A percentile compares a stretch with the other conserved stretches of the same genome.
Conservation (phyloP, 1,140 invertebrate species). For the Limonius californicus region DNA sequence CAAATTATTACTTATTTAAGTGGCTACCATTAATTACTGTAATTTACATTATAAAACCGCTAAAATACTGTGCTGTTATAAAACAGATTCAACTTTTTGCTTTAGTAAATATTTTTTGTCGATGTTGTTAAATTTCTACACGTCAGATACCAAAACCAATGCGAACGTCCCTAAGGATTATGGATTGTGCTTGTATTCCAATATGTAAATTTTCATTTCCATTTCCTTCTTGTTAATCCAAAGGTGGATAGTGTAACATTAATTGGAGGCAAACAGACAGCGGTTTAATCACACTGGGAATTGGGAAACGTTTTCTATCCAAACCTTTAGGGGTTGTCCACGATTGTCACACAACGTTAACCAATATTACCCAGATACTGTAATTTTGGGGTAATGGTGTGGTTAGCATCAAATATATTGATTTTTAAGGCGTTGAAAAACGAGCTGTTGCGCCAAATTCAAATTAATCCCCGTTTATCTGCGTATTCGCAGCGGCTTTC, state of each 20-base stretch:
- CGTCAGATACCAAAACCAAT: no score
- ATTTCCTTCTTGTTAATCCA: no score
- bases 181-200: no score
- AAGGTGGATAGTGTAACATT: background rate
- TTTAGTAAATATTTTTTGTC: no score
- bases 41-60: no score
- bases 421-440: constrained; percentile 1
- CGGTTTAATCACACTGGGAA: background rate
- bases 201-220: no score
- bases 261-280: constrained; percentile 1
- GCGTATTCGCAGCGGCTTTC: background rate
- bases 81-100: no score
- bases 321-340: background rate
- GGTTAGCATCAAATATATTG: background rate
- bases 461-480: background rate
- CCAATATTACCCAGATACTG: background rate
- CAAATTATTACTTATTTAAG: no score
- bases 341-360: background rate
- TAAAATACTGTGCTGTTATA: no score
- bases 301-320: background rate
- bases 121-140: no score
- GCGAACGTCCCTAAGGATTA: no score
- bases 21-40: no score
- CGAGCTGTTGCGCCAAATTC: background rate
- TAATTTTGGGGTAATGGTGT: background rate